Evolutionary conservation across 1,140 invertebrate species (phyloP), one percentile per base, ranked within the genome.

Genomic region (Gonioctena quinquepunctata): DNA sequence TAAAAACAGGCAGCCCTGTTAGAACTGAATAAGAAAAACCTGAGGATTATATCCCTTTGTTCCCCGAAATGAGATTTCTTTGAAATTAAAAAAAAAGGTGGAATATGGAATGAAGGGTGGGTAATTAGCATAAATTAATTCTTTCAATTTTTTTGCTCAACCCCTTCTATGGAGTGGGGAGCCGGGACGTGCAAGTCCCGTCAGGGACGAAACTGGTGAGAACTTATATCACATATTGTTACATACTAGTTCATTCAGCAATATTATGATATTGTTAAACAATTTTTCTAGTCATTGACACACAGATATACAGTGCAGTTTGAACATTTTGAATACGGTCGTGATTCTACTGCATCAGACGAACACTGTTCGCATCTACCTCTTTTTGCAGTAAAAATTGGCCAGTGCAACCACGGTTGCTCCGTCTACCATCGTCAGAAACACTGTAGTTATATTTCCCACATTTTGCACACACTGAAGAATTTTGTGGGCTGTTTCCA

Each of bases 401-500:
- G 50, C 50, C 50, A 54, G 18, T 54, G 50, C 21, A 54, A 3
- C 50, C 50, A 52, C 50, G 50, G 16, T 52, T 52, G 50, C 50
- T 21, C 50, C 11, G 50, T n/a, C 50, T 52, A 52, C 11, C 50
- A 52, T 21, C 18, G 50, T 50, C 50, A 52, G 50, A 52, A 52
- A 52, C 50, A 52, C 61, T 63, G 27, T 63, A 16, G 27, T 26
- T 63, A 26, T 63, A 63, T 42, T 63, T 63, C 8, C 22, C 33
- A 42, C 28, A 11, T 63, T 33, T 63, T 63, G 26, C 27, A 21
- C 18, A 28, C 42, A 63, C 61, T 63, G 21, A 21, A 42, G 61
- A 33, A 63, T 63, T 63, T 63, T 19, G 61, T 33, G 61, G 28
- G 42, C n/a, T n/a, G n/a, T n/a, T n/a, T n/a, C n/a, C n/a, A n/a